Evolutionary conservation across 2,888 invertebrate genomes (phyloP).

Genomic region (Euphydryas editha): DNA sequence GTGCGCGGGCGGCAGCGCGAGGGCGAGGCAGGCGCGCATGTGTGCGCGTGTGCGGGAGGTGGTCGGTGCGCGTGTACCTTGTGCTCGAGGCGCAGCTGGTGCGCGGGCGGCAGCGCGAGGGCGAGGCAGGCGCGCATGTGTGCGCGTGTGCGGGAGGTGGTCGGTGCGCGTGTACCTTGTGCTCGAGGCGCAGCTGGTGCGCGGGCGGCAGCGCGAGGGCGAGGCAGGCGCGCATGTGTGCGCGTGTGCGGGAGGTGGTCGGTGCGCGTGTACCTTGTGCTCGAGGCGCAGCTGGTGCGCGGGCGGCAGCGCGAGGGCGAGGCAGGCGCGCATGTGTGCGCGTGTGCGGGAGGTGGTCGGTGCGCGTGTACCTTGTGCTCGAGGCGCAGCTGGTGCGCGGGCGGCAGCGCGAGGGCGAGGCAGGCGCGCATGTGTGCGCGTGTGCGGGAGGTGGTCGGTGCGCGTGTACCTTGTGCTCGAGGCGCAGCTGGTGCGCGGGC

Average conservation of each 20-base stretch:
- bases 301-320: neutral
- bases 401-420: constrained; percentile 89
- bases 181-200: no score
- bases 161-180: constrained; percentile 86
- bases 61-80: constrained; percentile 60
- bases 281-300: neutral
- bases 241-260: no score
- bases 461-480: constrained; percentile 78
- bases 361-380: constrained; percentile 84
- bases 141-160: constrained; percentile 92
- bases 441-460: constrained; percentile 92
- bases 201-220: no score
- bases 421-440: constrained; percentile 96
- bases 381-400: constrained; percentile 89
- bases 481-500: no score
- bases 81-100: constrained; percentile 89
- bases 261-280: no score
- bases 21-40: neutral
- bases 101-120: constrained; percentile 89
- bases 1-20: neutral
- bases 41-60: constrained; percentile 28
- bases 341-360: constrained; percentile 27
- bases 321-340: neutral
- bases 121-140: constrained; percentile 97
- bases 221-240: no score